These are phyloP conservation scores for Gandaritis pyraliata DNA, from an alignment of 2,888 invertebrate species.

Conservation along the genomic window DNA sequence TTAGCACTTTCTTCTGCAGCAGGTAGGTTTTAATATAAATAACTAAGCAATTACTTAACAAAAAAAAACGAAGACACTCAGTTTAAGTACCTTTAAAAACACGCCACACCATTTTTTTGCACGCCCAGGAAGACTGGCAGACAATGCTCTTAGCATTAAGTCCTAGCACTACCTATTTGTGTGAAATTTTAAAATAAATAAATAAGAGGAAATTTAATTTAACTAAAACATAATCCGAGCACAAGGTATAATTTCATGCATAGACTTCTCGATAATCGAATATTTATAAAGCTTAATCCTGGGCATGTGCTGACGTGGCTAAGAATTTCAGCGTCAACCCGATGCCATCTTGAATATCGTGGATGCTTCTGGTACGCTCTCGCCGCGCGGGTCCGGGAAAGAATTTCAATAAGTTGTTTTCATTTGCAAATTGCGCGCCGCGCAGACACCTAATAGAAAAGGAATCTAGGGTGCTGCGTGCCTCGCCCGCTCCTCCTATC, in stretches of 20 bases:
- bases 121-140: too few relatives aligned
- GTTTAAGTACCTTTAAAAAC: too few relatives aligned
- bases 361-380: constrained; percentile 55
- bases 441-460: constrained; percentile 81
- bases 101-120: too few relatives aligned
- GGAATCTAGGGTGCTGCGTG: constrained; percentile 70
- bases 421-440: constrained; percentile 82
- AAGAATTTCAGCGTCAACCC: constrained; percentile 53
- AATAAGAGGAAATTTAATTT: constrained; percentile 2
- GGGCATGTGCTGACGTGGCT: constrained; percentile 34
- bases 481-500: constrained; percentile 40
- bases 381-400: constrained; percentile 66
- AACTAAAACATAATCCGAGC: constrained; percentile 8
- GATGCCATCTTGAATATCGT: constrained; percentile 63
- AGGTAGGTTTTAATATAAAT: constrained; percentile 23
- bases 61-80: too few relatives aligned
- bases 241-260: constrained; percentile 1
- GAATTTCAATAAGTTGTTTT: constrained; percentile 85
- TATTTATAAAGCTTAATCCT: constrained; percentile 32
- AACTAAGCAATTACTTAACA: too few relatives aligned
- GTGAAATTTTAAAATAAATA: too few relatives aligned
- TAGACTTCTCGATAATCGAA: constrained; percentile 16
- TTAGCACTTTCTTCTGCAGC: constrained; percentile 47
- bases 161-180: too few relatives aligned
- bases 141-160: too few relatives aligned